A percentile compares a stretch with the other conserved stretches of the same genome.
phyloP scores from a whole-genome alignment of 2,113 vertebrate species.

The Chaetodon trifascialis region DNA sequence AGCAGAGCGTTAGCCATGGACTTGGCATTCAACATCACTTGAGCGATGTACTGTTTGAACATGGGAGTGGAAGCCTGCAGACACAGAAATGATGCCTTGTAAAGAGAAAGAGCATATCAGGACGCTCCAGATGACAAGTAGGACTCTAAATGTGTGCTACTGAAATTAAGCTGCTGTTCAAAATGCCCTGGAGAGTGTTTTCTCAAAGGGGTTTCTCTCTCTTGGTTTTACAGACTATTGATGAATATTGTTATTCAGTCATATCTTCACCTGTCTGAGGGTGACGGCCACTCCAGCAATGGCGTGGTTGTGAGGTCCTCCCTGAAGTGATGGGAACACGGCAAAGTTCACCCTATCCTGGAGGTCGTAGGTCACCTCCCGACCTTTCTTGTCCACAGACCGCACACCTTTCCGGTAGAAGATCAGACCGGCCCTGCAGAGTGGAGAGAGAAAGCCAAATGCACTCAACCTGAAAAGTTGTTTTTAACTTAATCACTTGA shows the following conservation, averaged over 20 bases:
- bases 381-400: slow-evolving; percentile 88
- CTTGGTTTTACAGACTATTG: background rate
- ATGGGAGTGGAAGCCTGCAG: slow-evolving; percentile 88
- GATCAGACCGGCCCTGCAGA: slow-evolving; percentile 90
- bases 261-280: slow-evolving; percentile 87
- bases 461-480: background rate
- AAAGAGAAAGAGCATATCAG: slow-evolving; percentile 17
- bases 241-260: background rate
- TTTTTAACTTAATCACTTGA: background rate
- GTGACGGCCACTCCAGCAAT: slow-evolving; percentile 93
- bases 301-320: slow-evolving; percentile 94
- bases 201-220: background rate
- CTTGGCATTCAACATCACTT: slow-evolving; percentile 90
- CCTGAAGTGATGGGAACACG: slow-evolving; percentile 94
- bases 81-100: slow-evolving; percentile 25
- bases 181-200: background rate
- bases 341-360: slow-evolving; percentile 94
- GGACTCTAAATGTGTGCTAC: slow-evolving; percentile 22
- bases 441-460: background rate
- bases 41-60: slow-evolving; percentile 89
- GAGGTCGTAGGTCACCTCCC: slow-evolving; percentile 87
- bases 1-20: slow-evolving; percentile 90
- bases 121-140: background rate
- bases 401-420: slow-evolving; percentile 92
- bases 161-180: background rate